Evolutionary conservation across 2,113 vertebrate species (phyloP).

Genomic region (Gavia stellata): DNA sequence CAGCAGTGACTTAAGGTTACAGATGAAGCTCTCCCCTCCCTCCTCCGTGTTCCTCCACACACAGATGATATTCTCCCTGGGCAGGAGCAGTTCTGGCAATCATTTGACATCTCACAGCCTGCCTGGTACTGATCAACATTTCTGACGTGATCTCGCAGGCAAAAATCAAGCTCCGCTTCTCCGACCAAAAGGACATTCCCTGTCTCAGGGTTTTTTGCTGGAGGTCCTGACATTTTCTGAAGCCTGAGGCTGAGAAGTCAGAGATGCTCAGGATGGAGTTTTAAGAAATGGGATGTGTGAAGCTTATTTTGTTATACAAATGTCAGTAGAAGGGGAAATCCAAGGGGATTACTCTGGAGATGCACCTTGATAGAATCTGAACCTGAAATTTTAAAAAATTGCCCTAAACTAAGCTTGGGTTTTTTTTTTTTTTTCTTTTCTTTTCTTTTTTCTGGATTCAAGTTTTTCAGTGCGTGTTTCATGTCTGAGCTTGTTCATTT

Average conservation of each 20-base stretch:
- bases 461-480: background rate
- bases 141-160: constrained; percentile 26
- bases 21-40: background rate
- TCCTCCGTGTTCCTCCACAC: background rate
- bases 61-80: constrained; percentile 2
- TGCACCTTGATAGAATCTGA: background rate
- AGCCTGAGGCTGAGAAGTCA: background rate
- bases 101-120: constrained; percentile 48
- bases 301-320: background rate
- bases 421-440: background rate
- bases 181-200: background rate
- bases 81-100: constrained; percentile 38
- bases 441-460: background rate
- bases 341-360: background rate
- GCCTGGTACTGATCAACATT: constrained; percentile 33
- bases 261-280: background rate
- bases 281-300: background rate
- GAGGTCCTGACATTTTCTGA: constrained; percentile 45
- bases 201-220: background rate
- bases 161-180: constrained; percentile 23
- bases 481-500: background rate
- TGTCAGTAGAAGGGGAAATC: background rate
- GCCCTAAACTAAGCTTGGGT: background rate
- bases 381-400: background rate
- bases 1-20: constrained; percentile 6